Base-by-base conservation (phyloP, 2,888 invertebrate species). In the Oligia latruncula region DNA sequence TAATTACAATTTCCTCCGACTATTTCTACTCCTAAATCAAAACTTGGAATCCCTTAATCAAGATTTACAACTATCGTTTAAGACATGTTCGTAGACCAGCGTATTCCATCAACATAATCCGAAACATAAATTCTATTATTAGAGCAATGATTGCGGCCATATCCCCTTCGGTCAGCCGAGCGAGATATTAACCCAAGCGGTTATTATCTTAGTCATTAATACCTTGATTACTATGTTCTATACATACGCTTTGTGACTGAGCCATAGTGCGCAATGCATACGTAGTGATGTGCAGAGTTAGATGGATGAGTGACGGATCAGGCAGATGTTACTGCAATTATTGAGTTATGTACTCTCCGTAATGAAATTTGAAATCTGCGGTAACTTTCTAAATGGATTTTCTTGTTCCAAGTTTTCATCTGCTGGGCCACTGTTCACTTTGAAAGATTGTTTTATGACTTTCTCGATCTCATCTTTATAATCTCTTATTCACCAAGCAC, bases 71-170 rank as follows among this genome's bases (percentile, higher is more conserved):
- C 74, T 65, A 71, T 80, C 73, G 40, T 71, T 60, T 76, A 76
- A 81, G 82, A 82, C 70, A 87, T 88, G 78, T 85, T 76, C 74
- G 73, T 79, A 55, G 87, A 58, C 73, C 68, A 66, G 40, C 84
- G 86, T 76, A 84, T 90, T 92, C 89, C 87, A 91, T 92, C 92
- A 92, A 89, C 87, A 79, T 90, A 90, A 91, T 90, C 90, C 83
- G 35, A 81, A 71, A 81, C 88, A 88, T 91, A 90, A 91, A 90
- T 92, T 89, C 86, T 84, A 84, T 90, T 91, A 92, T 92, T 89
- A 87, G 85, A 62, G 74, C 83, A 85, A 84, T 87, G 78, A 83
- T 84, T 83, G 78, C 80, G 74, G 76, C 71, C 71, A 77, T 67
- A 84, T 84, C 73, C 87, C 81, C 81, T 77, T 71, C 81, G 87